These are phyloP conservation scores for Folsomia candida DNA, from an alignment of 2,888 invertebrate species.

Conservation along the genomic window DNA sequence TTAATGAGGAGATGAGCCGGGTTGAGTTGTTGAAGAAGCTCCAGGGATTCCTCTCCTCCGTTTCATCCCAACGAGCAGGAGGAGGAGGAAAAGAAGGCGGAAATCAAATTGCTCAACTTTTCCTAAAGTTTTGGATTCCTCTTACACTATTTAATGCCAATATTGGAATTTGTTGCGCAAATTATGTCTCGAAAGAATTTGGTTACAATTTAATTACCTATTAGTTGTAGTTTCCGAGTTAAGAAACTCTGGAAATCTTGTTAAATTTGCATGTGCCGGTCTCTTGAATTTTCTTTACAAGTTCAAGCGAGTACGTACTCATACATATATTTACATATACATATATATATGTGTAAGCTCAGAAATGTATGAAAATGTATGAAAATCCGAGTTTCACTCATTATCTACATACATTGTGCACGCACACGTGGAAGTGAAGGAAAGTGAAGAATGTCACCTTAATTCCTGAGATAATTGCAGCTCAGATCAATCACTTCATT, in stretches of 20 bases:
- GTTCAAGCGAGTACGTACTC: too few relatives aligned
- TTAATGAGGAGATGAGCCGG: conserved; percentile 14
- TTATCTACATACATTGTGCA: neutral
- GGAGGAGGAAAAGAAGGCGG: neutral
- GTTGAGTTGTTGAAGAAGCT: too few relatives aligned
- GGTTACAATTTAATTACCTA: neutral
- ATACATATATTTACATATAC: too few relatives aligned
- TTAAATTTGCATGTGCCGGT: too few relatives aligned
- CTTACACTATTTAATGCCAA: neutral
- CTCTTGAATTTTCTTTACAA: neutral
- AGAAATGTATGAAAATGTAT: neutral
- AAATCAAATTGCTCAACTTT: conserved; percentile 9
- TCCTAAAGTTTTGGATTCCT: neutral
- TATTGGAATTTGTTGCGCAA: neutral
- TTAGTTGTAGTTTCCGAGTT: neutral
- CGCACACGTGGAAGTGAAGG: neutral
- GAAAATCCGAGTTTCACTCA: neutral
- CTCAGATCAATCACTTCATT: conserved; percentile 6
- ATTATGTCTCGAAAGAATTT: neutral
- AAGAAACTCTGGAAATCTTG: too few relatives aligned
- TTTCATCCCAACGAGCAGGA: neutral
- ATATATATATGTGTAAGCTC: neutral
- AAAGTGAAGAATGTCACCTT: neutral
- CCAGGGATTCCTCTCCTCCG: neutral
- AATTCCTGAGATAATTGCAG: conserved; percentile 1